Conservation (phyloP, 2,113 vertebrate genomes). For the Elephas maximus region DNA sequence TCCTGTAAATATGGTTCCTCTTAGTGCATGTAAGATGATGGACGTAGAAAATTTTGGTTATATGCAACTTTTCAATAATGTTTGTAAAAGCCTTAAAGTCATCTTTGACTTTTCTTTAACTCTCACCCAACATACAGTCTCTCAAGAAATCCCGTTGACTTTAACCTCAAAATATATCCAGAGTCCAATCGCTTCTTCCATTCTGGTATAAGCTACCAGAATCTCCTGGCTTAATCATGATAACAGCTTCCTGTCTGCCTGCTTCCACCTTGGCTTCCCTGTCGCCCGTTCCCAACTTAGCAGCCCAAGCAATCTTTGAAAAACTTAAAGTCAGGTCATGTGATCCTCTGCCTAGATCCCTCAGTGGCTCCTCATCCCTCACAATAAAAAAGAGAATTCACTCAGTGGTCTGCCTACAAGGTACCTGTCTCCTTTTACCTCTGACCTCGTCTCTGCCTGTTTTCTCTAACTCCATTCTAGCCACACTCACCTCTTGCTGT, state of each 20-base stretch:
- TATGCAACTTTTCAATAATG: background rate
- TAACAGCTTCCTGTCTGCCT: background rate
- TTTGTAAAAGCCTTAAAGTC: slow-evolving; percentile 1
- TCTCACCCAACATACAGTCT: background rate
- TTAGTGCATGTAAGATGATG: slow-evolving; percentile 26
- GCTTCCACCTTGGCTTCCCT: background rate
- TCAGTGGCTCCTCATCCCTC: background rate
- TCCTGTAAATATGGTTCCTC: slow-evolving; percentile 12
- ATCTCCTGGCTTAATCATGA: background rate
- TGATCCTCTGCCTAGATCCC: background rate
- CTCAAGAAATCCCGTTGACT: background rate
- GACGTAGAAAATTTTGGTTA: slow-evolving; percentile 40
- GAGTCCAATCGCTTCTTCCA: background rate
- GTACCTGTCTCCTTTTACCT: background rate
- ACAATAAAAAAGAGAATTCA: background rate
- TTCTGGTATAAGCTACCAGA: background rate
- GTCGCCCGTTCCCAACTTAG: background rate
- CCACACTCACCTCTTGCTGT: background rate
- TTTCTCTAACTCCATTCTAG: background rate
- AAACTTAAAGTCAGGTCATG: background rate
- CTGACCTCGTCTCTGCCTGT: background rate
- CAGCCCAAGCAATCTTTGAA: background rate
- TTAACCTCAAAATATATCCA: slow-evolving; percentile 40
- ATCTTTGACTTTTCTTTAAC: background rate
- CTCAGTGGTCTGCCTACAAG: background rate